Base-by-base conservation (phyloP, 1,140 invertebrate genomes). In the Samia ricini region DNA sequence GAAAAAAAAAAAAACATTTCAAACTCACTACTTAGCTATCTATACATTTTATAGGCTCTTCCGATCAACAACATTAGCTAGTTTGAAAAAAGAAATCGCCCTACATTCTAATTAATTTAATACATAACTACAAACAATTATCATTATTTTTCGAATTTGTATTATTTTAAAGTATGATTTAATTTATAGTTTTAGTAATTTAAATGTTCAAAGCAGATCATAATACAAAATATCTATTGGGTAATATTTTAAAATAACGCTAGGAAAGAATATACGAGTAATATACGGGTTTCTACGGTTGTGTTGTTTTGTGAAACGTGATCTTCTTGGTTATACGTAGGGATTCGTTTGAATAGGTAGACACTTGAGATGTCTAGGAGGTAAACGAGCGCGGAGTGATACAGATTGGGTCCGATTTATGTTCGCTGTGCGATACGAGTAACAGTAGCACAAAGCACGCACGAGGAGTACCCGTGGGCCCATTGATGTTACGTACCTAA, bases 341-440 rank as follows among this genome's bases (percentile, higher is more conserved):
- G n/a, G 33, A 42, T 10, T 22, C 22, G 21, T 59, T 24, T 15
- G 48, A 21, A 24, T 50, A 22, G 57, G 20, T 8, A 33, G 24
- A 33, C 42, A 50, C 23, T 59, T 10, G 22, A 19, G 57, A 57
- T 29, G 15, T 56, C 2, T 26, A 56, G 18, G 5, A 49, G 21
- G 36, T 24, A 22, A 49, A 33, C 56, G 26, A 57, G 33, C 36
- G 56, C 10, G 26, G 56, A 59, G 57, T 59, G 42, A 63, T 64
- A 70, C 71, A 72, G 71, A 70, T 73, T 73, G 65, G 64, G 66
- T 54, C 60, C 68, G 58, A 68, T 73, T 70, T 68, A 68, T 64
- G 61, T 23, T 20, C 51, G 59, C 61, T 62, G 56, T 60, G 26
- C 62, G 58, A 10, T 36, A 20, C 8, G 49, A 36, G 33, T 36